A percentile compares a stretch with the other conserved stretches of the same genome.
Conservation (phyloP, 64 coral and sea anemone genomes). For the Montipora capricornis region DNA sequence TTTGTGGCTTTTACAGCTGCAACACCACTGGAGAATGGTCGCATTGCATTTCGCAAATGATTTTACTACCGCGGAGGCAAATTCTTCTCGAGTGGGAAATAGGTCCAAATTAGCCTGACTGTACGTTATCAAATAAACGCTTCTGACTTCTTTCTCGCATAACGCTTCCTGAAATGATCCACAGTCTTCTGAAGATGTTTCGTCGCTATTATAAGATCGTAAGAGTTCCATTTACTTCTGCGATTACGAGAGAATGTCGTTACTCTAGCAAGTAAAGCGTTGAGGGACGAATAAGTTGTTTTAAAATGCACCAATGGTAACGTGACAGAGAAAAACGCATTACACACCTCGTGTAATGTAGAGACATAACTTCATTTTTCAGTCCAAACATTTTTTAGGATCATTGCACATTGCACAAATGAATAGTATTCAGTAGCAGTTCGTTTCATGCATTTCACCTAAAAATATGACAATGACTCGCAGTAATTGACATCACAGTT, state of each 20-base stretch:
- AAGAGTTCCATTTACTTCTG: slow-evolving; percentile 24
- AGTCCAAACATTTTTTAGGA: background rate
- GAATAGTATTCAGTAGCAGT: background rate
- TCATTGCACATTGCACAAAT: background rate
- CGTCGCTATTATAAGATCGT: slow-evolving; percentile 41
- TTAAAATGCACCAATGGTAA: slow-evolving; percentile 22
- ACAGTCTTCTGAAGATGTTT: slow-evolving; percentile 28
- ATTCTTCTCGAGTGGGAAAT: slow-evolving; percentile 22
- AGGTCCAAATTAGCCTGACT: slow-evolving; percentile 10
- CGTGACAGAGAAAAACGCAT: slow-evolving; percentile 11
- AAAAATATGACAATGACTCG: slow-evolving; percentile 20
- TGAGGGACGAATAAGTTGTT: slow-evolving; percentile 21
- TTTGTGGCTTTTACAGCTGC: slow-evolving; percentile 11
- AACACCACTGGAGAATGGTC: slow-evolving; percentile 43
- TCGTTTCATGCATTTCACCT: slow-evolving; percentile 3
- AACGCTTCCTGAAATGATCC: background rate
- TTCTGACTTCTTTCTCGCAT: background rate
- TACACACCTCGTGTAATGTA: background rate
- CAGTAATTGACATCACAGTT: slow-evolving; percentile 15
- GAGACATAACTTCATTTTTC: slow-evolving; percentile 26
- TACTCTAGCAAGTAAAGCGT: slow-evolving; percentile 17
- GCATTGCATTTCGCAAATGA: slow-evolving; percentile 38
- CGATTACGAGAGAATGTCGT: slow-evolving; percentile 31
- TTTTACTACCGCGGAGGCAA: slow-evolving; percentile 31
- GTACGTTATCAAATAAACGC: slow-evolving; percentile 9